A percentile compares a stretch with the other conserved stretches of the same genome.
These are phyloP conservation scores for Conger conger DNA, from an alignment of 2,113 vertebrate genomes.

Conservation along the genomic window DNA sequence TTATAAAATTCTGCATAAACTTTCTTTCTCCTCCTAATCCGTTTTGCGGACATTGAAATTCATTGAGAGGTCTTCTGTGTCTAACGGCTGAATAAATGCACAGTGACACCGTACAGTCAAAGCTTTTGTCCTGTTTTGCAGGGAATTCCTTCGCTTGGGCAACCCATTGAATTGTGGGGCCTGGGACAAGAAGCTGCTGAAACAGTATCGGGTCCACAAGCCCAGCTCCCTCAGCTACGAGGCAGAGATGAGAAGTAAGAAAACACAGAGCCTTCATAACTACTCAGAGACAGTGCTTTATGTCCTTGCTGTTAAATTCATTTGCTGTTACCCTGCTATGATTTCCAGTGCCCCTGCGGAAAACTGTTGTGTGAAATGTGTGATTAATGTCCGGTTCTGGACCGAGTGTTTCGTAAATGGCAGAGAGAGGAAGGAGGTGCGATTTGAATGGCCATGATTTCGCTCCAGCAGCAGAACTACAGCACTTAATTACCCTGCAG, in stretches of 20 bases:
- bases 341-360: neutral
- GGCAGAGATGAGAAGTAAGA: slow-evolving; percentile 92
- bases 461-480: slow-evolving; percentile 7
- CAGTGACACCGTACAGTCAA: neutral
- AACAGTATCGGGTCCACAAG: slow-evolving; percentile 94
- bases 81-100: neutral
- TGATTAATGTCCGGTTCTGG: neutral
- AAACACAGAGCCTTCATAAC: neutral
- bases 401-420: slow-evolving; percentile 4
- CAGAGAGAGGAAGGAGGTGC: slow-evolving; percentile 18
- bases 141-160: slow-evolving; percentile 93
- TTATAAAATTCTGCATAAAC: neutral
- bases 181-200: slow-evolving; percentile 95
- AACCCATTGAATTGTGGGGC: slow-evolving; percentile 97
- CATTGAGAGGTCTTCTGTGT: neutral
- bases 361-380: neutral
- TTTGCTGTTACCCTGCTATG: neutral
- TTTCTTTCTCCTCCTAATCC: neutral
- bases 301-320: neutral
- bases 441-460: slow-evolving; percentile 33
- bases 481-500: neutral
- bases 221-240: slow-evolving; percentile 94
- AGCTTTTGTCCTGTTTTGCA: slow-evolving; percentile 52
- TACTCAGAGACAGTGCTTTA: neutral
- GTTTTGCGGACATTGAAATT: neutral